Conservation (phyloP, 2,888 invertebrate species). For the Eupithecia centaureata region DNA sequence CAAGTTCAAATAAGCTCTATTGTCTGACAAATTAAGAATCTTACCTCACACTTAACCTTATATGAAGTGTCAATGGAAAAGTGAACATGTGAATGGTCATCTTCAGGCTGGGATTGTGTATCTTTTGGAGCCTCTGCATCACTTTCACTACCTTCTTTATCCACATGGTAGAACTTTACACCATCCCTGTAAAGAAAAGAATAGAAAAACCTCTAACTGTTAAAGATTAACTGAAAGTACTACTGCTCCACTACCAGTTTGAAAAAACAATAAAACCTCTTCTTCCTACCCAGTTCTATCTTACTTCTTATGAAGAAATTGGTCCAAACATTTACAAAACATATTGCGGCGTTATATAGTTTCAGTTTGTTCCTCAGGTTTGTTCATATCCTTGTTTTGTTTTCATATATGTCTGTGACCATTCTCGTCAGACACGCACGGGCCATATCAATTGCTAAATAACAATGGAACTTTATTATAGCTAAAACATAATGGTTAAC, state of each 20-base stretch:
- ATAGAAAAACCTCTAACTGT: background rate
- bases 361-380: too few relatives aligned
- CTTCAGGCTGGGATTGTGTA: conserved; percentile 67
- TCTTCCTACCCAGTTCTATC: too few relatives aligned
- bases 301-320: too few relatives aligned
- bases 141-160: conserved; percentile 74
- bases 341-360: background rate
- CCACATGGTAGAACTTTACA: conserved; percentile 64
- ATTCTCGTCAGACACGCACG: background rate
- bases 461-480: background rate
- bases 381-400: background rate
- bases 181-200: conserved; percentile 60
- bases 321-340: background rate
- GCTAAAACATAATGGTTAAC: conserved; percentile 66
- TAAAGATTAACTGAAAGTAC: background rate
- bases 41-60: conserved; percentile 78
- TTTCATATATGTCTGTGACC: background rate
- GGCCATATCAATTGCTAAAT: background rate
- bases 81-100: conserved; percentile 79
- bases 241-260: too few relatives aligned
- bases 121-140: conserved; percentile 65
- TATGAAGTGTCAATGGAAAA: conserved; percentile 77
- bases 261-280: too few relatives aligned
- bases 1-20: background rate
- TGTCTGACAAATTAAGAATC: background rate